Base-by-base conservation (phyloP, 2,113 vertebrate genomes). In the Serilophus lunatus region DNA sequence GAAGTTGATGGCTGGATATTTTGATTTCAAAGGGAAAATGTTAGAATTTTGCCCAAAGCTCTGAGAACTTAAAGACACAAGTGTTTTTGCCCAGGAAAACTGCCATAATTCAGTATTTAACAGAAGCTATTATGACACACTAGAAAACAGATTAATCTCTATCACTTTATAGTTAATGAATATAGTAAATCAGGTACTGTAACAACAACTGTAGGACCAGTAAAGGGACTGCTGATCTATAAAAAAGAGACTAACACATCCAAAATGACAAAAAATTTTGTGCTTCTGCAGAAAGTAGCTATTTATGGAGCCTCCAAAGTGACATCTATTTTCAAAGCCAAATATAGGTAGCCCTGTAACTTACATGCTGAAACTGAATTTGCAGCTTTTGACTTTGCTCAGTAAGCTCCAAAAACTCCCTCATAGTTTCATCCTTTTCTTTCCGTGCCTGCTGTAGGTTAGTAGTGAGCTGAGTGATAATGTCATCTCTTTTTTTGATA, bases 331-430 rank as follows among this genome's bases (percentile, higher is more conserved):
- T 76, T 77, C 13, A 86, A 84, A 53, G 2, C 3, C 45, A 56
- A 72, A 61, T 24, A 35, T 7, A 40, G 35, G 18, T 18, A 80
- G n/a, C 5, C 5, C 12, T 76, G 57, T 69, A 85, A 98, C 97
- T 96, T 96, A 99, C 99, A 98, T 99, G 99, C 69, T 99, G 99
- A 96, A 99, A 99, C 63, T 99, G 99, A 96, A 99, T 98, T 75
- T 99, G 99, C 25, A 99, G 97, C 75, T 99, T 99, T 91, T 99
- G 99, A 96, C 99, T 99, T 94, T 99, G 99, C 76, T 99, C 99
- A 7, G 99, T 99, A 86, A 99, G 97, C 69, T 99, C 98, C 86
- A 99, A 97, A 95, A 99, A 99, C 91, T 99, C 99, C 85, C 98
- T 98, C 98, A 99, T 99, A 76, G 98, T 99, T 92, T 99, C 99